These are phyloP conservation scores for Drosophila hamatofila DNA, from an alignment of 2,888 invertebrate genomes.

Conservation along the genomic window DNA sequence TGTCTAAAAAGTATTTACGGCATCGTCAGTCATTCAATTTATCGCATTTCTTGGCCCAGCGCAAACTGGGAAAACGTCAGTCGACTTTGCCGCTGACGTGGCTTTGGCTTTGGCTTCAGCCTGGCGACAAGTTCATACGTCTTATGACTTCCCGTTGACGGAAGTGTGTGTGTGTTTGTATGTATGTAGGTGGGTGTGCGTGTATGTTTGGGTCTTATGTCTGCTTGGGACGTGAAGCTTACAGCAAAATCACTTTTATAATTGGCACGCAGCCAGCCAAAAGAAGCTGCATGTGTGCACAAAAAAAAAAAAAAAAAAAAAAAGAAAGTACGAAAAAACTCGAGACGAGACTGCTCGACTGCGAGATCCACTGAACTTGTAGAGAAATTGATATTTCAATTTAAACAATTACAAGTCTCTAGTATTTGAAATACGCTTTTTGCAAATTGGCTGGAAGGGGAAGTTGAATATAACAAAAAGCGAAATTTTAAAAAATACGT, in stretches of 20 bases:
- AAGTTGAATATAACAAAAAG: too few species aligned
- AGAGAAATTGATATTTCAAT: too few species aligned
- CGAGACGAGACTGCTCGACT: too few species aligned
- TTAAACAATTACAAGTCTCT: too few species aligned
- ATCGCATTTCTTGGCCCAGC: constrained; percentile 79
- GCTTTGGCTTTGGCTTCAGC: constrained; percentile 36
- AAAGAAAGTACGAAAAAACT: constrained; percentile 20
- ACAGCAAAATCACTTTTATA: constrained; percentile 80
- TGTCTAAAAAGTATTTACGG: constrained; percentile 81
- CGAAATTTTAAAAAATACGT: too few species aligned
- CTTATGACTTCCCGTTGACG: constrained; percentile 83
- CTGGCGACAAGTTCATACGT: constrained; percentile 80
- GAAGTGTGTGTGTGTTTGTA: constrained; percentile 70
- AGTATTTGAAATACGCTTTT: too few species aligned
- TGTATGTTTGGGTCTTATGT: constrained; percentile 58
- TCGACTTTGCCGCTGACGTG: constrained; percentile 32
- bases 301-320: constrained; percentile 28
- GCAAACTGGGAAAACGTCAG: constrained; percentile 65
- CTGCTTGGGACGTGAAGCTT: constrained; percentile 77
- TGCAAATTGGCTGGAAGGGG: too few species aligned
- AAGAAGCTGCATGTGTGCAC: constrained; percentile 56
- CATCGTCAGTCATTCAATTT: constrained; percentile 81
- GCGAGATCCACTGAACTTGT: too few species aligned
- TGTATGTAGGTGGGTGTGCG: constrained; percentile 35
- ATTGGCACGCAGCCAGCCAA: constrained; percentile 80